Conservation (phyloP, 2,113 vertebrate species). For the Vanacampus margaritifer region DNA sequence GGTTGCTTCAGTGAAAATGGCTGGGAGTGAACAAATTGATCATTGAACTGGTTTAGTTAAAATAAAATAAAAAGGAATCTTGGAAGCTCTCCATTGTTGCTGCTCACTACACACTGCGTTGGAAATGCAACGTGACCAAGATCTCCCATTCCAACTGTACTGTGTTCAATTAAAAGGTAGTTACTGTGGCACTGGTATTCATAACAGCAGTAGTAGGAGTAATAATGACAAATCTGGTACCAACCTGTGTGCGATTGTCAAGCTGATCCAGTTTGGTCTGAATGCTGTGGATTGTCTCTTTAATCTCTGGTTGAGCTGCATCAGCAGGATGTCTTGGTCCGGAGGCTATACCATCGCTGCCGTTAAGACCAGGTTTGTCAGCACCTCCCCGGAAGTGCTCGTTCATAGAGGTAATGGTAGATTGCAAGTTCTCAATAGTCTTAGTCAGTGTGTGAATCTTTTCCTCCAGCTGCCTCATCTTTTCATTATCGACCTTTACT, state of each 20-base stretch:
- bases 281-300: conserved; percentile 83
- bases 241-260: conserved; percentile 79
- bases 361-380: conserved; percentile 40
- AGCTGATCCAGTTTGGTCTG: conserved; percentile 86
- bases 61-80: no score
- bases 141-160: background rate
- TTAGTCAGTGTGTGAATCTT: conserved; percentile 82
- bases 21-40: no score
- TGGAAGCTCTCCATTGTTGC: no score
- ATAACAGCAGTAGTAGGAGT: background rate
- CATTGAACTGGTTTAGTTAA: no score
- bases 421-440: conserved; percentile 79
- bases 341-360: background rate
- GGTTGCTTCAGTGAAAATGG: no score
- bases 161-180: background rate
- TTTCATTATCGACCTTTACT: conserved; percentile 76
- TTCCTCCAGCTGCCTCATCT: conserved; percentile 81
- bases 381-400: conserved; percentile 68
- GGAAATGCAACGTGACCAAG: no score
- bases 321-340: conserved; percentile 77
- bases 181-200: background rate
- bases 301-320: conserved; percentile 81
- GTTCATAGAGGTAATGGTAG: conserved; percentile 69
- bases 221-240: background rate
- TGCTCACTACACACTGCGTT: no score